Base-by-base conservation (phyloP, 2,888 invertebrate genomes). In the Eupithecia centaureata region DNA sequence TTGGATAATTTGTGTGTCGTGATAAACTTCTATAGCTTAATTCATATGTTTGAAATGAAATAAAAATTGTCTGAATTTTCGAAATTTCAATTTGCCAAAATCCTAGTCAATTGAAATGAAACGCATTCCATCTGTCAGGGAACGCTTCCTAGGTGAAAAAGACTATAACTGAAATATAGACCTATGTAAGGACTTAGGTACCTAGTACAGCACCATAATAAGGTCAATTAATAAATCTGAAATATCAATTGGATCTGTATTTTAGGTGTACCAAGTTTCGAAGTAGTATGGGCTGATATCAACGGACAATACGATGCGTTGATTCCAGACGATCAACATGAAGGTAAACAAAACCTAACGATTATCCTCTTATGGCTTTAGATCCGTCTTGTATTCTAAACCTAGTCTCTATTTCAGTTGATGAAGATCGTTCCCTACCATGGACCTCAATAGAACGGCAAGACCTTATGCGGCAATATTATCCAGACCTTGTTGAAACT, bases 371-470 rank as follows among this genome's bases (percentile, higher is more conserved):
- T 22, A 22, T 22, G 18, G 22, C 22, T 47, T 12, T 27, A 2
- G 15, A 7, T 52, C 27, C 15, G 25, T 27, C 7, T 27, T 2
- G 52, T 52, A 15, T 27, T 27, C 5, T 15, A n/a, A 57, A 32
- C 18, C 18, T 5, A 18, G 2, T 32, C 12, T 32, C 60, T 35
- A 38, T 77, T 75, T 27, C 78, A 88, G 91, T 90, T 59, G 82
- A 83, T n/a, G 94, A 94, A 77, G 92, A 94, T 76, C 85, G 85
- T 7, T 88, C 92, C 35, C 88, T 90, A 33, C 87, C 95, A 0
- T 95, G 95, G 94, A 94, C 94, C 0, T 96, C 96, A 1, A 94
- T 95, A 30, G 97, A 97, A 82, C 95, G 96, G 0, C 94, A 95
- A 82, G 89, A 94, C 71, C 85, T 95, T 25, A 94, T 97, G 76